Percentiles rank a stretch among this genome's conserved stretches.
Evolutionary conservation across 2,113 vertebrate genomes (phyloP).

Genomic region (Dipodomys stephensi): DNA sequence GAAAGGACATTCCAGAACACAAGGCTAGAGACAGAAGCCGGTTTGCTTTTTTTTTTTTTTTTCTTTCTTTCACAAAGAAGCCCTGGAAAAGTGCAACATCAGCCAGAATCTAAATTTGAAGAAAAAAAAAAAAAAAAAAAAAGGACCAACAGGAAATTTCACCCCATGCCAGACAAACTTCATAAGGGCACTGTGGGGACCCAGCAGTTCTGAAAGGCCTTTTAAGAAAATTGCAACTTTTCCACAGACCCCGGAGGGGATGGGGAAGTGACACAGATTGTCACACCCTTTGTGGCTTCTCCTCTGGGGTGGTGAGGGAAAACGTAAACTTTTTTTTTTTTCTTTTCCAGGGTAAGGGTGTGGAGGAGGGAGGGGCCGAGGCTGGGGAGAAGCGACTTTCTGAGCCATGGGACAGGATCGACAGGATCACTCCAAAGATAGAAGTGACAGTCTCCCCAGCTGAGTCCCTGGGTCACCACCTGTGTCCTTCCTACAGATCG

Average conservation of each 20-base stretch:
- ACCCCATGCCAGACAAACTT: slow-evolving; percentile 63
- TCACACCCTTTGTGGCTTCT: slow-evolving; percentile 37
- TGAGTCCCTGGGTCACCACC: slow-evolving; percentile 86
- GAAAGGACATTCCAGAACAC: slow-evolving; percentile 58
- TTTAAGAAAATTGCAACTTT: slow-evolving; percentile 78
- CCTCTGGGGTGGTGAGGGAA: background rate
- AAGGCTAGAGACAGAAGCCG: slow-evolving; percentile 34
- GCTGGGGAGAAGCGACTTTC: background rate
- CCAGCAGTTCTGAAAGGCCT: background rate
- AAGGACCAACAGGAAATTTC: slow-evolving; percentile 75
- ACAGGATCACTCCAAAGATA: slow-evolving; percentile 62
- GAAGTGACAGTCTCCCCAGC: slow-evolving; percentile 86
- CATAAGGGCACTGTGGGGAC: slow-evolving; percentile 65
- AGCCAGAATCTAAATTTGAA: slow-evolving; percentile 72
- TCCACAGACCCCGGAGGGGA: slow-evolving; percentile 48
- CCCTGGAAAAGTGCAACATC: slow-evolving; percentile 75
- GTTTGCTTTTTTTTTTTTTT: background rate
- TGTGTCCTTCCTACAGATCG: slow-evolving; percentile 89
- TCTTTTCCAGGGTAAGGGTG: background rate
- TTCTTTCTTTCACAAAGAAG: slow-evolving; percentile 40
- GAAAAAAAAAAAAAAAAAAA: slow-evolving; percentile 69
- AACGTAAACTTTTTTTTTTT: background rate
- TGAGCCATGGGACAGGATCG: slow-evolving; percentile 59
- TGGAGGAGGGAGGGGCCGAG: background rate
- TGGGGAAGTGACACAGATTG: slow-evolving; percentile 52